A percentile compares a stretch with the other conserved stretches of the same genome.
These are phyloP conservation scores for Emydoidea blandingii DNA, from an alignment of 2,797 vertebrate genomes.

Conservation along the genomic window DNA sequence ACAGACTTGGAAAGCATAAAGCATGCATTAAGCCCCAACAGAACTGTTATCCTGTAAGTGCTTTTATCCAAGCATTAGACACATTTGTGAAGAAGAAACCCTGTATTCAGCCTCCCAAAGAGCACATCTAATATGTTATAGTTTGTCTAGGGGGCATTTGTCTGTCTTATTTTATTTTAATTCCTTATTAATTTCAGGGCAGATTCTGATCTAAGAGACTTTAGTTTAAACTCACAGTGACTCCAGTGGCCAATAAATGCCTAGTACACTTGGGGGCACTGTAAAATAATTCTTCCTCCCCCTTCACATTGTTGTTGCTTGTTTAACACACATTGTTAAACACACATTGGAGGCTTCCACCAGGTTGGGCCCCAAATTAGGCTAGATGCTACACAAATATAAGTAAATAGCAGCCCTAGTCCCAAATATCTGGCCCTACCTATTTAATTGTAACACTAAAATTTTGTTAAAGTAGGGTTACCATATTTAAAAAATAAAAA, in stretches of 20 bases:
- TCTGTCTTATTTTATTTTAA: neutral
- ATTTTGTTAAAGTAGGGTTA: neutral
- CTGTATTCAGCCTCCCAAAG: neutral
- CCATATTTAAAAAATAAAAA: too few relatives aligned
- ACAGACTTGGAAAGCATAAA: neutral
- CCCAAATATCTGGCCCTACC: neutral
- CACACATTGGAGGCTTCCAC: neutral
- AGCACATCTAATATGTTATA: neutral
- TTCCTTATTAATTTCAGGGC: accelerated
- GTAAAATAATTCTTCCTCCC: neutral
- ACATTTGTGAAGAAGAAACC: neutral
- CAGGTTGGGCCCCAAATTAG: neutral
- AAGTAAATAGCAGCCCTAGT: neutral
- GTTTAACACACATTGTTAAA: neutral
- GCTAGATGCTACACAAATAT: neutral
- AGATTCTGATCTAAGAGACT: neutral
- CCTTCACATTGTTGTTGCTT: neutral
- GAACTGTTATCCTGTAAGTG: neutral
- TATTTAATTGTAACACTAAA: neutral
- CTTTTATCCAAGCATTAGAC: neutral
- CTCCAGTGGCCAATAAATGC: neutral
- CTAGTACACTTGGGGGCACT: neutral
- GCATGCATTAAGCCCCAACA: neutral
- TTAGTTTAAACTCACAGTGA: neutral
- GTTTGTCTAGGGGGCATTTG: neutral